Conservation (phyloP, 2,113 vertebrate species). For the Capra hircus region DNA sequence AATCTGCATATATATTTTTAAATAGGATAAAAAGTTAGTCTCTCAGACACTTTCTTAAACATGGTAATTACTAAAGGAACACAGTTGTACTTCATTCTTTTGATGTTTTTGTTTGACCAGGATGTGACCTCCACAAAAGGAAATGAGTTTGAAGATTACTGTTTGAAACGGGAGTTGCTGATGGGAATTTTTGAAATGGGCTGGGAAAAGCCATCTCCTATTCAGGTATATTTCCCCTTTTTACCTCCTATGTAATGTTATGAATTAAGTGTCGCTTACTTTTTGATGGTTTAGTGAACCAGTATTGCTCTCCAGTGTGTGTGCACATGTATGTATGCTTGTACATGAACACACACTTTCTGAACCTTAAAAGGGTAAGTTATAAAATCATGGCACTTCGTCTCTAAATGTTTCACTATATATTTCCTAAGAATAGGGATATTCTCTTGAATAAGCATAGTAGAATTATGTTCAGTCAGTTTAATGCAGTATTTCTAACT, state of each 20-base stretch:
- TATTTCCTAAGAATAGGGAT: neutral
- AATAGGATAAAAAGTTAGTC: neutral
- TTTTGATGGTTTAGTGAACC: neutral
- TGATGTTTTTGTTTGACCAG: conserved; percentile 77
- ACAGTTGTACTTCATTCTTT: neutral
- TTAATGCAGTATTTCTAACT: neutral
- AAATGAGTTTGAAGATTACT: conserved; percentile 99
- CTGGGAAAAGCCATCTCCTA: conserved; percentile 99
- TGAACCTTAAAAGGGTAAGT: neutral
- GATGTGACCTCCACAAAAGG: conserved; percentile 99
- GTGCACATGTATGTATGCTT: neutral
- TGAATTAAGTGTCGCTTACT: neutral
- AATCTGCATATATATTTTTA: neutral
- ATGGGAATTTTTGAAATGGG: conserved; percentile 99
- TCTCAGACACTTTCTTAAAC: neutral
- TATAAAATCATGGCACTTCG: neutral
- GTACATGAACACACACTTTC: neutral
- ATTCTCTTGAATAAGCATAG: neutral
- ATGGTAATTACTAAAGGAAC: neutral
- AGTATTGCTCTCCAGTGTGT: neutral
- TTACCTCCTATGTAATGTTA: neutral
- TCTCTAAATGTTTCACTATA: neutral
- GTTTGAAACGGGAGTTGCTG: conserved; percentile 97
- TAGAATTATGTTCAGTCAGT: neutral
- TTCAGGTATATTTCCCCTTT: conserved; percentile 86